Evolutionary conservation across 2,113 vertebrate genomes (phyloP).

Genomic region (Marcusenius ussheri): DNA sequence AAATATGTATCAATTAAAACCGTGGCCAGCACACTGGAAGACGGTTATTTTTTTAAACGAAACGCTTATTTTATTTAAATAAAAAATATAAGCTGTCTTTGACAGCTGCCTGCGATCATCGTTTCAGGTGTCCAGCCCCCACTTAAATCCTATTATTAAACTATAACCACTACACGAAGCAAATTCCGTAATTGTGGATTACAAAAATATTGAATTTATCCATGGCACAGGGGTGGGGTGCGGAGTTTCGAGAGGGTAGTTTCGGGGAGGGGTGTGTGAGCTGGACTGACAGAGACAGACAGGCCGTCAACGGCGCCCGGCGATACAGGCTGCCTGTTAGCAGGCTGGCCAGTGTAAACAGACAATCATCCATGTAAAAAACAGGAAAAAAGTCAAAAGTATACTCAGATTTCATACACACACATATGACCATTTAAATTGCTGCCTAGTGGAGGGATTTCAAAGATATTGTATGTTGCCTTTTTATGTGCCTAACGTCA

Average conservation of each 20-base stretch:
- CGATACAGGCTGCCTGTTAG: neutral
- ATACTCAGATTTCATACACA: neutral
- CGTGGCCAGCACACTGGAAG: neutral
- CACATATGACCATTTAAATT: neutral
- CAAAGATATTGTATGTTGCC: neutral
- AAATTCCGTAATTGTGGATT: neutral
- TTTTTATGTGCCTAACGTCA: neutral
- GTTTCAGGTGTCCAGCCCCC: neutral
- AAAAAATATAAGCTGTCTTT: neutral
- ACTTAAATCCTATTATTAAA: neutral
- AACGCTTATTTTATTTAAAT: neutral
- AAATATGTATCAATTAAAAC: neutral
- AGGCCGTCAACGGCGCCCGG: slow-evolving; percentile 8
- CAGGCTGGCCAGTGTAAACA: neutral
- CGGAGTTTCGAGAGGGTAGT: slow-evolving; percentile 27
- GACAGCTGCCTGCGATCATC: neutral
- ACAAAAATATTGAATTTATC: neutral
- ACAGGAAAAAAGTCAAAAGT: neutral
- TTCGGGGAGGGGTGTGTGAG: slow-evolving; percentile 32
- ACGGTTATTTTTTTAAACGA: neutral
- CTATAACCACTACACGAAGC: neutral
- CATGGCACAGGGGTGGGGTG: slow-evolving; percentile 29
- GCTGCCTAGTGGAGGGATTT: neutral
- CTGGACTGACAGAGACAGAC: slow-evolving; percentile 36
- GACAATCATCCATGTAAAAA: neutral